Base-by-base conservation (phyloP, 2,797 vertebrate genomes). In the Channa striata region DNA sequence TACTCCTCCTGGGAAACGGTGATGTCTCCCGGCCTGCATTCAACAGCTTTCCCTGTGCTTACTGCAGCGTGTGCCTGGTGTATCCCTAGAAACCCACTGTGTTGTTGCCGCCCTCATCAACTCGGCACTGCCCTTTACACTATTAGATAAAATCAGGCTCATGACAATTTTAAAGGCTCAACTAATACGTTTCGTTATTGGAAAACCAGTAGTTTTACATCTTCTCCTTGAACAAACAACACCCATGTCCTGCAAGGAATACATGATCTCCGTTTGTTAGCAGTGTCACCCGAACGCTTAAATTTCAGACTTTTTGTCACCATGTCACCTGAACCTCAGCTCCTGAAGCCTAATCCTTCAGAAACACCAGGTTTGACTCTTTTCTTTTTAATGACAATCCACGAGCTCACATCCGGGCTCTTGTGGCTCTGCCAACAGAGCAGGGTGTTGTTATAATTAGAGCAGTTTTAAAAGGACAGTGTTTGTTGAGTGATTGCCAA, bases 341-440 rank as follows among this genome's bases (percentile, higher is more conserved):
- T 72, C 52, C 19, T 63, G 33, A 34, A 62, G 71, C 51, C 19
- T 51, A 44, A 58, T 66, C 34, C 48, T 42, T 17, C 21, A 56
- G 43, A 59, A 40, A 71, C 57, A 36, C 14, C 46, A 34, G 23
- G 16, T 37, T n/a, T 61, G 5, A 43, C 16, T 8, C 42, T 23
- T 33, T 17, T 49, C 43, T 39, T 44, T 36, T 46, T 47, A 23
- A 59, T 43, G 19, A 65, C 51, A 3, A 1, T 46, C 7, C 10
- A 34, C 47, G 36, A 53, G 52, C 52, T 62, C 4, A 37, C 59
- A 78, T 71, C 50, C 59, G 61, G 25, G 59, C 40, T 43, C 14
- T n/a, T 14, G 47, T 19, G 14, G 16, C 36, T 68, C 52, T 50
- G 70, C 25, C 49, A 63, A 44, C 47, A 56, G 39, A 57, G 19